phyloP scores from a whole-genome alignment of 1,140 invertebrate species.

The Drosophila bipectinata region DNA sequence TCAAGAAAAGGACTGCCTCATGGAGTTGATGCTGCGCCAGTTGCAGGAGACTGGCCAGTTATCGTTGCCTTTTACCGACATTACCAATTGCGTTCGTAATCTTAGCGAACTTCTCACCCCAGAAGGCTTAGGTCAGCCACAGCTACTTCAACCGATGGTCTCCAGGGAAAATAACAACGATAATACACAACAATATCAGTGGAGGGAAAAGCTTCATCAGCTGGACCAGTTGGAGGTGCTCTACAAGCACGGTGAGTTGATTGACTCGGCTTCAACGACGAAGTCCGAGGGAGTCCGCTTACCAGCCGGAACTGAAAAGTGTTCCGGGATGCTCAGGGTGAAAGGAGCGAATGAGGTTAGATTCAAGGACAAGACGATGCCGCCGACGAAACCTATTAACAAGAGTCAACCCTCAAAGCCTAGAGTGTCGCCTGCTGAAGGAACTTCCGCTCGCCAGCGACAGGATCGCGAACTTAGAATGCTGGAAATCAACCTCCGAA shows the following conservation, averaged over 20 bases:
- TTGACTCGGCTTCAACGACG: not conserved
- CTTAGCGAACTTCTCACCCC: not conserved
- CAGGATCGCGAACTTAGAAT: not conserved
- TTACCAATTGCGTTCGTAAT: not conserved
- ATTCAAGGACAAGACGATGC: not conserved
- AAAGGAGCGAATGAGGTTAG: not conserved
- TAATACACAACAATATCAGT: not conserved
- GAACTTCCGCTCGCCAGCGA: not conserved
- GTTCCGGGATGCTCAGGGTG: not conserved
- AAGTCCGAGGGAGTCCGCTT: not conserved
- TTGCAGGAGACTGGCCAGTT: not conserved
- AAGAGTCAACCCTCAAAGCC: not conserved
- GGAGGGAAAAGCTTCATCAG: not conserved
- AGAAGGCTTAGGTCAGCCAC: not conserved
- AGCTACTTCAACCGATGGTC: not conserved
- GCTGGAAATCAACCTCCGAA: not conserved
- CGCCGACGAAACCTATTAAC: too few relatives aligned
- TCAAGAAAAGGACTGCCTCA: not conserved
- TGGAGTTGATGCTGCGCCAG: slow-evolving; percentile 3
- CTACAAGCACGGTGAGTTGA: not conserved
- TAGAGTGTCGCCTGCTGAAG: not conserved
- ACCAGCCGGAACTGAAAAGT: not conserved
- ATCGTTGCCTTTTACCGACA: not conserved
- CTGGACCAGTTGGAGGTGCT: not conserved
- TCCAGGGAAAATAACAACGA: not conserved